Conservation (phyloP, 1,140 invertebrate species). For the Heliconius hermathena region DNA sequence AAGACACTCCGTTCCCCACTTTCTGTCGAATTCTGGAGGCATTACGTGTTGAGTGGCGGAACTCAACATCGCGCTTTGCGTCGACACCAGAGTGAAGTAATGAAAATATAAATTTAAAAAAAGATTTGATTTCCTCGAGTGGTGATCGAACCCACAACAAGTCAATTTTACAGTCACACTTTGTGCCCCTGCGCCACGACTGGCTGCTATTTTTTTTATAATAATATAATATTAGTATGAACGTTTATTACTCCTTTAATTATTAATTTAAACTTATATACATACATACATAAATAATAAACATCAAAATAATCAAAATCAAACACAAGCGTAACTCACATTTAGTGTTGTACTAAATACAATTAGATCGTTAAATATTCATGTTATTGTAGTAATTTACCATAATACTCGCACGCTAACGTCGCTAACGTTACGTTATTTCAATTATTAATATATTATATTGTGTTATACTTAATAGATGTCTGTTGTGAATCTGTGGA, state of each 20-base stretch:
- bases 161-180: too few species aligned
- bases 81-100: too few species aligned
- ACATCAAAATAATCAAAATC: neutral
- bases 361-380: slow-evolving; percentile 1
- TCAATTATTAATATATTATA: slow-evolving; percentile 5
- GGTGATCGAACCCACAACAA: too few species aligned
- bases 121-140: too few species aligned
- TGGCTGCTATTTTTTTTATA: too few species aligned
- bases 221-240: neutral
- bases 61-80: too few species aligned
- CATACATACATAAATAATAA: neutral
- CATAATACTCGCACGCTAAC: neutral
- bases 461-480: neutral
- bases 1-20: too few species aligned
- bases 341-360: slow-evolving; percentile 11
- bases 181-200: too few species aligned
- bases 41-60: too few species aligned
- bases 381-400: slow-evolving; percentile 13
- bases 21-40: too few species aligned
- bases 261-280: neutral
- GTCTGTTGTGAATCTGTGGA: neutral
- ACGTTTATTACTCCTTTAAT: neutral
- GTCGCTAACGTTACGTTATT: neutral
- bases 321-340: neutral
- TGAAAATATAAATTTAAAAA: too few species aligned